Conservation (phyloP, 35 echinoderm and acorn worm species). For the Amphiura filiformis region DNA sequence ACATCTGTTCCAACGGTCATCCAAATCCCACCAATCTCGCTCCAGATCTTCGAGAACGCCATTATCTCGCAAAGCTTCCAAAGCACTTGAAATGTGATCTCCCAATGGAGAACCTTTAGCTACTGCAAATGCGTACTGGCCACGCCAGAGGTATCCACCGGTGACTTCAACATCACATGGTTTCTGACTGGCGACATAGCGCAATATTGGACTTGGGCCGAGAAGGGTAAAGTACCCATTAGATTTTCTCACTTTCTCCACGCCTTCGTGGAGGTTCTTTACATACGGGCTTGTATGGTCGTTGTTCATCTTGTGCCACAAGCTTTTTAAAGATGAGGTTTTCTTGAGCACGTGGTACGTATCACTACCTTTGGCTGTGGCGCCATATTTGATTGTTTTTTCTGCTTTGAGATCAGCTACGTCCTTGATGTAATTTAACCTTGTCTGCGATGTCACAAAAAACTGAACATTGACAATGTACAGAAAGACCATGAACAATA, state of each 20-base stretch:
- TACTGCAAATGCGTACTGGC: slow-evolving; percentile 56
- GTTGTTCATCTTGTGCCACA: slow-evolving; percentile 31
- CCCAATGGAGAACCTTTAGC: slow-evolving; percentile 39
- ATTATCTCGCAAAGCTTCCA: slow-evolving; percentile 45
- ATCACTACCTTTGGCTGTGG: not conserved
- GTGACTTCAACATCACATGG: slow-evolving; percentile 60
- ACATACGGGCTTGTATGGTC: slow-evolving; percentile 2
- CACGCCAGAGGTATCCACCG: slow-evolving; percentile 46
- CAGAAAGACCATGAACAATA: slow-evolving; percentile 89
- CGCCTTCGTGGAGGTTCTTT: slow-evolving; percentile 27
- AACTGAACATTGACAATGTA: slow-evolving; percentile 81
- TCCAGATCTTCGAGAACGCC: slow-evolving; percentile 41
- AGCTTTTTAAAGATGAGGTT: not conserved
- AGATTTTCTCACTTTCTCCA: slow-evolving; percentile 38
- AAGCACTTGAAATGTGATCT: slow-evolving; percentile 48
- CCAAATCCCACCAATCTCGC: slow-evolving; percentile 56
- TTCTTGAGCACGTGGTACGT: not conserved
- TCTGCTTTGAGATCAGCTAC: slow-evolving; percentile 39
- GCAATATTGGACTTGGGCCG: slow-evolving; percentile 32
- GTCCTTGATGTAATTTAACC: slow-evolving; percentile 38
- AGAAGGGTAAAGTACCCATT: slow-evolving; percentile 55
- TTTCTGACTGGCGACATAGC: slow-evolving; percentile 39
- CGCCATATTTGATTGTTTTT: not conserved
- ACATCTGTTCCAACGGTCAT: slow-evolving; percentile 7
- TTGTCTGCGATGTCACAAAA: slow-evolving; percentile 84